These are phyloP conservation scores for Drosophila rhopaloa DNA, from an alignment of 1,140 invertebrate species.

Conservation along the genomic window DNA sequence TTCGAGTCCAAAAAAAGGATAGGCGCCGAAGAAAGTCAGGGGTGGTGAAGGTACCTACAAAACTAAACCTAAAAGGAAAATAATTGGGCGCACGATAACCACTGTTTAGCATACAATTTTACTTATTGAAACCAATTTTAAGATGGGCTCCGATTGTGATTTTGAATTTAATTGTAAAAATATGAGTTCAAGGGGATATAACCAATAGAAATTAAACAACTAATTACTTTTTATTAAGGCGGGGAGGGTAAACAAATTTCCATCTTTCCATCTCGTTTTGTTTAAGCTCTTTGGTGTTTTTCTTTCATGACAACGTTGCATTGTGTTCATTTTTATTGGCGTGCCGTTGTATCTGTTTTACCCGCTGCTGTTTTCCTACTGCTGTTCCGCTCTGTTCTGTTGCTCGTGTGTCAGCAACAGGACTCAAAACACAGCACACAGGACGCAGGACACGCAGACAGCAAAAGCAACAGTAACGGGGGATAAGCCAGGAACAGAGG, in stretches of 20 bases:
- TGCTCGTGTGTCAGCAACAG: conserved; percentile 65
- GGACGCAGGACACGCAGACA: conserved; percentile 29
- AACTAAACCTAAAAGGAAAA: too few relatives aligned
- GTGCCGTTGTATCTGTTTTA: conserved; percentile 27
- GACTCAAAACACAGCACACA: conserved; percentile 24
- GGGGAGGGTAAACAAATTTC: not conserved
- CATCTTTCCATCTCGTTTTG: not conserved
- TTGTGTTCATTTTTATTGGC: conserved; percentile 29
- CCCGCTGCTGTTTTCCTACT: conserved; percentile 14
- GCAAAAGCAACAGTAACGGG: not conserved
- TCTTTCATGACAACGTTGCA: conserved; percentile 18
- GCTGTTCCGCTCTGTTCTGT: conserved; percentile 1
- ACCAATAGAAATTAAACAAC: too few relatives aligned
- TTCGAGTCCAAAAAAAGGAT: too few relatives aligned
- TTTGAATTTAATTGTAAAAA: too few relatives aligned
- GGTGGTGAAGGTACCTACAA: too few relatives aligned
- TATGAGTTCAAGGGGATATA: too few relatives aligned
- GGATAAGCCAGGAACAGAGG: conserved; percentile 16
- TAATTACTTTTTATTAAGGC: not conserved
- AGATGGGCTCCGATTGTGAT: too few relatives aligned
- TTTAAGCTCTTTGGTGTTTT: not conserved
- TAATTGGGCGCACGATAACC: too few relatives aligned
- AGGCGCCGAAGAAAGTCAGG: too few relatives aligned
- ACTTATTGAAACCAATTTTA: too few relatives aligned
- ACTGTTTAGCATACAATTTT: too few relatives aligned